These are phyloP conservation scores for Lydus trimaculatus DNA, from an alignment of 2,888 invertebrate species.

Conservation along the genomic window DNA sequence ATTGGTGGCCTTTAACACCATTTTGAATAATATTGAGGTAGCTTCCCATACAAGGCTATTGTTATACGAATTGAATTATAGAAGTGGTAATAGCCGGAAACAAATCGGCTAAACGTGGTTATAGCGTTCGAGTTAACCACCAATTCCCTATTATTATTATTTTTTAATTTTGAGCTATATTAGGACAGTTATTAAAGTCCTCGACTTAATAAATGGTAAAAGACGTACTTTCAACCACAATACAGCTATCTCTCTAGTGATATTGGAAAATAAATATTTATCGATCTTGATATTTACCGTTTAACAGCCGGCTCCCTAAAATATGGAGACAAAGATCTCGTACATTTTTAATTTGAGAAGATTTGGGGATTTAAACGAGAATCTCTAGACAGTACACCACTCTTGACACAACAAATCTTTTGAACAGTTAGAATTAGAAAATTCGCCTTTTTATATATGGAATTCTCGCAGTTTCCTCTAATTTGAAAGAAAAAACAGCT, in stretches of 20 bases:
- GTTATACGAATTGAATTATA: background rate
- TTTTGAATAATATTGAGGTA: background rate
- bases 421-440: background rate
- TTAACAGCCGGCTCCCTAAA: too few species aligned
- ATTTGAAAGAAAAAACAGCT: too few species aligned
- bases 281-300: background rate
- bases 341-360: background rate
- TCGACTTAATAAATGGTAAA: background rate
- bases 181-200: background rate
- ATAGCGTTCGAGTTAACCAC: too few species aligned
- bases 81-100: too few species aligned
- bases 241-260: background rate
- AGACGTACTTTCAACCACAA: background rate
- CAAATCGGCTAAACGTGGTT: too few species aligned
- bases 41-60: background rate
- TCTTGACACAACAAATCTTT: background rate
- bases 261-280: background rate
- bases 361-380: background rate
- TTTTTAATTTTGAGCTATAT: too few species aligned
- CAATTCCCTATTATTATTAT: too few species aligned
- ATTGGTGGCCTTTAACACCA: background rate
- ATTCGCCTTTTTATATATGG: background rate
- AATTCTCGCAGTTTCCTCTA: too few species aligned
- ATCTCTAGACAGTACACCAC: background rate
- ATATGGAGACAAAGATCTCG: too few species aligned